Percentiles rank a stretch among this genome's conserved stretches.
Conservation (phyloP, 2,888 invertebrate genomes). For the Lumbricus terrestris region DNA sequence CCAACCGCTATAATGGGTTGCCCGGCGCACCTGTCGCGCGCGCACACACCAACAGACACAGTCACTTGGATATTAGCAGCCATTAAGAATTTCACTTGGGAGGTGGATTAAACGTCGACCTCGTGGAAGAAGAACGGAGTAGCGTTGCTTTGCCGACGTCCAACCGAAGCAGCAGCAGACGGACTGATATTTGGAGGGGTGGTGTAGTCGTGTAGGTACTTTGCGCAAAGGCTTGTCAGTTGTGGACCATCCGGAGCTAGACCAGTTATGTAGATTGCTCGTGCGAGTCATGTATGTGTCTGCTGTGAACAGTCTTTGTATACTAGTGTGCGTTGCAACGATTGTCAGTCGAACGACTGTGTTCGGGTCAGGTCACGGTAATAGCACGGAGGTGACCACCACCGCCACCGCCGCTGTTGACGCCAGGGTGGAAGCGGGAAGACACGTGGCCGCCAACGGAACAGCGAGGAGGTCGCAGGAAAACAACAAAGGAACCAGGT, state of each 20-base stretch:
- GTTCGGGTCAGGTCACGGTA: neutral
- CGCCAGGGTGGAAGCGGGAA: neutral
- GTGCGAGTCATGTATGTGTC: slow-evolving; percentile 18
- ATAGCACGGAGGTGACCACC: neutral
- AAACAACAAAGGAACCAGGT: neutral
- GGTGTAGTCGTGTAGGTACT: neutral
- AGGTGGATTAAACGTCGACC: neutral
- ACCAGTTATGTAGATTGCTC: slow-evolving; percentile 16
- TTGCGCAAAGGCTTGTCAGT: neutral
- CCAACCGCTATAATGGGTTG: slow-evolving; percentile 3
- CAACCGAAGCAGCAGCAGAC: neutral
- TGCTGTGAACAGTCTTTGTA: slow-evolving; percentile 9
- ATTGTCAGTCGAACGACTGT: slow-evolving; percentile 7
- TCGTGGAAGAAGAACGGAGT: neutral
- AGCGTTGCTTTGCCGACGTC: neutral
- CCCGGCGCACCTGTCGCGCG: slow-evolving; percentile 3
- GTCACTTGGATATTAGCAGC: slow-evolving; percentile 4
- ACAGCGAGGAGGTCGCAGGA: neutral
- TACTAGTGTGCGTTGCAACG: slow-evolving; percentile 13
- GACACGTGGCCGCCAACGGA: neutral
- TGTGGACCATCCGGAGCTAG: slow-evolving; percentile 7
- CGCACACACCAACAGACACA: neutral
- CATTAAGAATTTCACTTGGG: neutral
- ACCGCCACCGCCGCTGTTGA: neutral
- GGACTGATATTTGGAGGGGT: neutral